phyloP scores from a whole-genome alignment of 2,888 invertebrate species.

The Caenorhabditis auriculariae region DNA sequence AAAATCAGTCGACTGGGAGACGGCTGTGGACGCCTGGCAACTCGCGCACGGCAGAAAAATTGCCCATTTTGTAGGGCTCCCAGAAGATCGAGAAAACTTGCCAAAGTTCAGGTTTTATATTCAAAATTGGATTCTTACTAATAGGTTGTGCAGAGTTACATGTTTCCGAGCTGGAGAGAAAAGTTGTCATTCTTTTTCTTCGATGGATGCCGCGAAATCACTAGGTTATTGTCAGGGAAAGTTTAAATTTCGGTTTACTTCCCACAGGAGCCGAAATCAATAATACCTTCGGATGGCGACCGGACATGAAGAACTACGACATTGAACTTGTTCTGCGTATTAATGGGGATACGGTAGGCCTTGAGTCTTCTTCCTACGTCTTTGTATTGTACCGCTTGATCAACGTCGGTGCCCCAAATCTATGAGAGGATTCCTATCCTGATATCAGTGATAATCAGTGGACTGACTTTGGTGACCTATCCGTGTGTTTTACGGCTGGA shows the following conservation, averaged over 20 bases:
- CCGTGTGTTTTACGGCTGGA: too few species aligned
- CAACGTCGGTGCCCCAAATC: too few species aligned
- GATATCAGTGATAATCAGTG: too few species aligned
- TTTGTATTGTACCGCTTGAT: too few species aligned
- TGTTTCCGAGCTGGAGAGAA: slow-evolving; percentile 68
- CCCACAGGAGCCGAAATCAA: slow-evolving; percentile 70
- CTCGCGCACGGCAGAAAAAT: slow-evolving; percentile 1
- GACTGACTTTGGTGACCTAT: too few species aligned
- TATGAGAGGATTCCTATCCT: too few species aligned
- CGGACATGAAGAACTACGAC: slow-evolving; percentile 69
- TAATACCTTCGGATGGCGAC: slow-evolving; percentile 70
- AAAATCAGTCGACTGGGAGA: slow-evolving; percentile 21
- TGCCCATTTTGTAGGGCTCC: too few species aligned
- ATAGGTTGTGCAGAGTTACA: slow-evolving; percentile 66
- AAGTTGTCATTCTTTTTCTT: slow-evolving; percentile 68
- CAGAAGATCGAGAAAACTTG: slow-evolving; percentile 16
- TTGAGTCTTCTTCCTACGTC: too few species aligned
- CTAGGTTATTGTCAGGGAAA: background rate
- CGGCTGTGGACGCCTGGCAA: slow-evolving; percentile 23
- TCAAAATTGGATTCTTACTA: background rate
- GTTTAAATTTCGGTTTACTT: background rate
- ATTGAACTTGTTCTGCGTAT: slow-evolving; percentile 69
- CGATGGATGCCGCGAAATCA: slow-evolving; percentile 68
- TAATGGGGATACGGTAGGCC: slow-evolving; percentile 42
- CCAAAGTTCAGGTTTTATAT: slow-evolving; percentile 22